Base-by-base conservation (phyloP, 2,113 vertebrate species). In the Hemichromis elongatus region DNA sequence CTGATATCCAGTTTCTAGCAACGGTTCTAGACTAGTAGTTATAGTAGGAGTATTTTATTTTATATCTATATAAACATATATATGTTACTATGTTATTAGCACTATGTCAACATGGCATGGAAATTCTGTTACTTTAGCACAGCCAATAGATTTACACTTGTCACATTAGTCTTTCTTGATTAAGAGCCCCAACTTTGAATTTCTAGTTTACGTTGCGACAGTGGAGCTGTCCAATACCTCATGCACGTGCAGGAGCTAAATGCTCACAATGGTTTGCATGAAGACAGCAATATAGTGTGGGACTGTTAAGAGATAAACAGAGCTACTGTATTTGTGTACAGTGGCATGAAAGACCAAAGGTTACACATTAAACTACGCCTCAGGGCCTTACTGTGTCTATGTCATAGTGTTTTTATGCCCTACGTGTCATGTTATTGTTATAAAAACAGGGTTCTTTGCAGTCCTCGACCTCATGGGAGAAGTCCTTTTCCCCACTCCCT, bases 371-470 rank as follows among this genome's bases (percentile, higher is more conserved):
- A 86, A 54, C 40, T 26, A 19, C 2, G 70, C 84, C 88, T 86
- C 77, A 2, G 37, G 54, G 82, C 84, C 52, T 73, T 8, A 40
- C 73, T 70, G 5, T 79, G 59, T 59, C 52, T 42, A 50, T 79
- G 79, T 57, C 37, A 13, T 37, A 63, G 37, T 89, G 86, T 84
- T 87, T 87, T 79, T 45, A 24, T 79, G 53, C 19, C 16, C 16
- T 14, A 33, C 84, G 90, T 77, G 82, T 86, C 80, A 87, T 90
- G 90, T 85, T 95, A 86, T 90, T 91, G 89, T 92, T 84, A 86
- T 88, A 81, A 90, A 89, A 82, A 84, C 84, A 59, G 70, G 77
- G 13, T 1, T 82, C 56, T 79, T 81, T 85, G 68, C 89, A 33
- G 45, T 77, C 53, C 57, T 78, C 47, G 4, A 52, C 83, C 89